phyloP scores from a whole-genome alignment of 2,113 vertebrate genomes.

The Alectura lathami region DNA sequence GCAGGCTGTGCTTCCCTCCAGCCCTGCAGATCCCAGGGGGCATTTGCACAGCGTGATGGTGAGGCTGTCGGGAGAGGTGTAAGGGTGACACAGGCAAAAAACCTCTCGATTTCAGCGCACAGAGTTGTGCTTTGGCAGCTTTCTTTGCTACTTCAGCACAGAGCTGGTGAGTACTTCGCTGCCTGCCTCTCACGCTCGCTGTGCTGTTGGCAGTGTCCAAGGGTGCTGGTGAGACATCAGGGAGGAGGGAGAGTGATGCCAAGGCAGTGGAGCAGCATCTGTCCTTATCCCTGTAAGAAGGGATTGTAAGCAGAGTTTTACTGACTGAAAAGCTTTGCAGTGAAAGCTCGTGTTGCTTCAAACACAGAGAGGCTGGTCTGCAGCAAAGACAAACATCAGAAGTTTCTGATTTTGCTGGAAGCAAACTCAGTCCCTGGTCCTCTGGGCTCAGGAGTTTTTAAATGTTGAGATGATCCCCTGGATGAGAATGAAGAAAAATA shows the following conservation, averaged over 20 bases:
- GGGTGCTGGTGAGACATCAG: background rate
- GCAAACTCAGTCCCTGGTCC: background rate
- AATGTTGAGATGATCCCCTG: background rate
- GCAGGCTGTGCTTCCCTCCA: background rate
- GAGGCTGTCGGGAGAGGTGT: background rate
- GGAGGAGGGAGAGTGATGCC: background rate
- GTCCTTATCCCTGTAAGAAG: background rate
- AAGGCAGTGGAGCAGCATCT: background rate
- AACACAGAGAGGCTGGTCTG: background rate
- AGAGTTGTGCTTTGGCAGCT: background rate
- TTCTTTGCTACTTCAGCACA: background rate
- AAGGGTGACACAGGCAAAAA: background rate
- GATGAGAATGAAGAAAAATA: background rate
- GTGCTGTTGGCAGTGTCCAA: background rate
- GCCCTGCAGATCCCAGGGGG: background rate
- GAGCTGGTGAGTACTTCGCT: background rate
- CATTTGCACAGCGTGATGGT: rapidly evolving
- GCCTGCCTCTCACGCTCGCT: background rate
- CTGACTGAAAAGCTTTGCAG: background rate
- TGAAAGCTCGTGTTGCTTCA: background rate
- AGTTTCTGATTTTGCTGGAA: background rate
- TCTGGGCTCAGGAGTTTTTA: background rate
- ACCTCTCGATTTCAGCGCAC: background rate
- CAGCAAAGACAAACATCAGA: background rate
- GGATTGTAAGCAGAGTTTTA: background rate